Conservation (phyloP, 2,888 invertebrate genomes). For the Coremacera marginata region DNA sequence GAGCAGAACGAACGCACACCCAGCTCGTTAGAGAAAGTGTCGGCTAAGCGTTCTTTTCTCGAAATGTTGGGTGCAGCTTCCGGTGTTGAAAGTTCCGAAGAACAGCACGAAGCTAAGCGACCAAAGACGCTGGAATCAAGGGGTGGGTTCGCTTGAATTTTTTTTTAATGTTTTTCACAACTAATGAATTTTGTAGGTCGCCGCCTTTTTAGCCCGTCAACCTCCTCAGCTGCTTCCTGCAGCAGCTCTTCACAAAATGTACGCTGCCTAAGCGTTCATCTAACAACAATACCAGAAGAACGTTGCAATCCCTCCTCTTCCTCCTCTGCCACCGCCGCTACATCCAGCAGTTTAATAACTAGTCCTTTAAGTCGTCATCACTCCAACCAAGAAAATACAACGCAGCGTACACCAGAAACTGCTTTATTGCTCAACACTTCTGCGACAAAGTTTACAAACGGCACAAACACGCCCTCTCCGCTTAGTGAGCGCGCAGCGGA, state of each 20-base stretch:
- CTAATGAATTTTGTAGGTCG: conserved; percentile 56
- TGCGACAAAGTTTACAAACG: neutral
- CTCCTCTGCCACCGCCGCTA: neutral
- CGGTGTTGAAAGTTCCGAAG: conserved; percentile 27
- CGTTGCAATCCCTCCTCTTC: conserved; percentile 38
- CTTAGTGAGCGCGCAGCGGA: conserved; percentile 55
- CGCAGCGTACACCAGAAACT: conserved; percentile 14
- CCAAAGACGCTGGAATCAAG: conserved; percentile 62
- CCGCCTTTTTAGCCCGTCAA: conserved; percentile 70
- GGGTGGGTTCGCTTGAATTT: conserved; percentile 45
- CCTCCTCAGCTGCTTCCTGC: conserved; percentile 39
- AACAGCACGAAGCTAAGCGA: conserved; percentile 66
- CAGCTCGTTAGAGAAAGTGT: conserved; percentile 60
- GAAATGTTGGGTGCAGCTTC: conserved; percentile 61
- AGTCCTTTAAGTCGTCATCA: conserved; percentile 48
- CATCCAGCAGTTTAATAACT: neutral
- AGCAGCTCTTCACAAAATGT: conserved; percentile 39
- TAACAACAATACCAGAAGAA: conserved; percentile 55
- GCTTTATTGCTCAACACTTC: conserved; percentile 25
- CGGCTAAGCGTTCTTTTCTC: conserved; percentile 62
- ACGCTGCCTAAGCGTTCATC: conserved; percentile 49
- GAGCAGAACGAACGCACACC: conserved; percentile 66
- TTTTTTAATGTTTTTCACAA: neutral
- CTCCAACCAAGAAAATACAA: conserved; percentile 60
- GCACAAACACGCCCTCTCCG: conserved; percentile 53